Base-by-base conservation (phyloP, 53 echinoderm and acorn worm species). In the Paracentrotus lividus region DNA sequence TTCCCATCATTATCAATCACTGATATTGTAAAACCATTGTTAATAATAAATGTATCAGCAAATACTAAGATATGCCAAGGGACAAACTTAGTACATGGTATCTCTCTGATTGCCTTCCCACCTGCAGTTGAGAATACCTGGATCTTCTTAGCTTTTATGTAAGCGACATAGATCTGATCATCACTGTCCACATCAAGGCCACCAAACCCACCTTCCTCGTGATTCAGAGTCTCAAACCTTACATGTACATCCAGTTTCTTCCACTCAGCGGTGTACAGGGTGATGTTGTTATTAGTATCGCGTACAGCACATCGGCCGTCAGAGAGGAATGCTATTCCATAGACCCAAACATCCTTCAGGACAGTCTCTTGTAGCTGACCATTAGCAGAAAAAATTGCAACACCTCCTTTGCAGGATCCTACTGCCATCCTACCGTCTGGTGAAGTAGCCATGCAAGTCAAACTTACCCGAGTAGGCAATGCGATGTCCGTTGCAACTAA, bases 351-450 rank as follows among this genome's bases (percentile, higher is more conserved):
- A 38, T 56, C 57, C 36, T 86, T 86, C 33, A 86, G 36, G 5
- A 54, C 0, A 20, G 34, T 55, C 56, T 86, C 4, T 20, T 56
- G 57, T 14, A 29, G 86, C 10, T 89, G 40, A 38, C 89, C 89
- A 26, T 89, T 47, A 43, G 60, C 24, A 42, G 89, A 89, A n/a
- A 89, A 38, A 47, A 89, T 59, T 23, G 61, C 24, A 1, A 89
- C 43, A 2, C 89, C 89, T 4, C 89, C 89, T 14, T 0, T 6
- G 0, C 3, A 1, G 8, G n/a, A 65, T 3, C 89, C 89, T 13
- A 89, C 58, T 34, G 89, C 89, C 64, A 89, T 38, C 12, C n/a
- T 59, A 16, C 89, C 89, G 27, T 65, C 64, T 42, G 89, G 89
- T 44, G 64, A 44, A 38, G 42, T 1, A 55, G 40, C 45, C 42